Percentiles rank a stretch among this genome's conserved stretches.
phyloP scores from a whole-genome alignment of 2,888 invertebrate genomes.

The Ctenicera cuprea region DNA sequence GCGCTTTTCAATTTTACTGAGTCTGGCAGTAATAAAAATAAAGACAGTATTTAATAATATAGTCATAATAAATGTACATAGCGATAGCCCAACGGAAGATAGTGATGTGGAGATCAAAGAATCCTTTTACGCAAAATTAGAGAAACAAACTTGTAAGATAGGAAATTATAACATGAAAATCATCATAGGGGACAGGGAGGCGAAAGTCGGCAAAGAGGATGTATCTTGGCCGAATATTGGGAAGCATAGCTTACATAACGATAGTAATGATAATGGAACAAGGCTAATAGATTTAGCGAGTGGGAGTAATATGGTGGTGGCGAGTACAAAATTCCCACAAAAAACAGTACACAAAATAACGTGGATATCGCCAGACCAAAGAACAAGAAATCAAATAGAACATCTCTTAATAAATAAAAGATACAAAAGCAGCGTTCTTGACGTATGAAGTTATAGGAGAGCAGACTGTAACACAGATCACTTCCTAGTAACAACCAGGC shows the following conservation, averaged over 20 bases:
- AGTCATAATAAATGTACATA: too few relatives aligned
- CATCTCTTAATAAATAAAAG: background rate
- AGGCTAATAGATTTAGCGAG: background rate
- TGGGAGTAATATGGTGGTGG: background rate
- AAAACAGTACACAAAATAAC: background rate
- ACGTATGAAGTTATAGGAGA: background rate
- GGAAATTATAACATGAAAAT: background rate
- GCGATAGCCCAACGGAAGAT: too few relatives aligned
- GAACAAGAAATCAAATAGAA: background rate
- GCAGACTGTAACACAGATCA: background rate
- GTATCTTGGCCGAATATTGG: background rate
- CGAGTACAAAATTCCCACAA: background rate
- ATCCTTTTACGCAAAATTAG: too few relatives aligned
- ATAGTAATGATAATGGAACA: background rate
- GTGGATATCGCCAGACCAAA: background rate
- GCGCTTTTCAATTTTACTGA: too few relatives aligned
- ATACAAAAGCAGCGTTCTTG: background rate
- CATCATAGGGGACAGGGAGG: background rate
- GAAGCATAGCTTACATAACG: background rate
- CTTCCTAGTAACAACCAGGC: background rate
- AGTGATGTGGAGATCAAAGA: too few relatives aligned
- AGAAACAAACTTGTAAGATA: too few relatives aligned
- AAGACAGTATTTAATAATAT: too few relatives aligned
- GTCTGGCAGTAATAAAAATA: too few relatives aligned
- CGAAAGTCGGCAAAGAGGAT: background rate